Conservation (phyloP, 2,797 vertebrate genomes). For the Malurus splendens region DNA sequence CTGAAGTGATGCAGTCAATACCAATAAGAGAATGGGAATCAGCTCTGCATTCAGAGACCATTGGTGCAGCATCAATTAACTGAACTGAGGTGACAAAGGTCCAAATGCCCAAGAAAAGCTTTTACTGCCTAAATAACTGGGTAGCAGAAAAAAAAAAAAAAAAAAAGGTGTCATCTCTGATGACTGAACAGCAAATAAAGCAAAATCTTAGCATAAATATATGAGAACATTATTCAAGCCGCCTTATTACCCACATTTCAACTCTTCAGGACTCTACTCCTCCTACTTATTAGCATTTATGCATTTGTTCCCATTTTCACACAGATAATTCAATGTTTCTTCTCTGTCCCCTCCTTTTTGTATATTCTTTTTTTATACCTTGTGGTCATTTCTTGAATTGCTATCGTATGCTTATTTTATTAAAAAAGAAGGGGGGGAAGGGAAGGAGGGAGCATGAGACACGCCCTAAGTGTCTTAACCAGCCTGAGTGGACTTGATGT, state of each 20-base stretch:
- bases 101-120: neutral
- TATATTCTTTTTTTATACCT: neutral
- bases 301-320: neutral
- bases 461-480: neutral
- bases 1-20: neutral
- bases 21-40: neutral
- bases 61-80: neutral
- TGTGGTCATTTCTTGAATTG: neutral
- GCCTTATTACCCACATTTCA: neutral
- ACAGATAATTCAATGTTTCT: neutral
- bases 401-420: neutral
- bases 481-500: neutral
- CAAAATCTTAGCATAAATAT: neutral
- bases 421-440: neutral
- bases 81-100: neutral
- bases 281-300: neutral
- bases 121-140: neutral
- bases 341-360: neutral
- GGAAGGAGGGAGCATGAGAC: neutral
- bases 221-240: neutral
- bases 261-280: neutral
- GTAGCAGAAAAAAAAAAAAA: neutral
- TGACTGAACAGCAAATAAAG: neutral
- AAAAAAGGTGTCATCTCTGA: rapidly evolving
- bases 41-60: neutral